phyloP scores from a whole-genome alignment of 1,140 invertebrate species.

The Ylistrum balloti region DNA sequence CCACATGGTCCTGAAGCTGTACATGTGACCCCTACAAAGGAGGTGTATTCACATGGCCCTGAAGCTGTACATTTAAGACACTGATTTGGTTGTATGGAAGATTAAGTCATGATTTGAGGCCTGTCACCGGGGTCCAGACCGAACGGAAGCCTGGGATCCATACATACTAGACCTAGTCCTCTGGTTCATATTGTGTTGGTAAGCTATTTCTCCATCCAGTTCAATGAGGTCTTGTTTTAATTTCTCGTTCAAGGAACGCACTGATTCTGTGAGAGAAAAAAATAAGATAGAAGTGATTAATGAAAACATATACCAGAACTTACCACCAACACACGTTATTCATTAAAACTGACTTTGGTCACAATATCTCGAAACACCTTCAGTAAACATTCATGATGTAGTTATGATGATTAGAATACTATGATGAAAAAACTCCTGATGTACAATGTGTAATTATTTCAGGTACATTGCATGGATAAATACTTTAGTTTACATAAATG shows the following conservation, averaged over 20 bases:
- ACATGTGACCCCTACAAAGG: background rate
- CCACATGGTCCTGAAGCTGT: background rate
- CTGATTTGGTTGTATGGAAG: background rate
- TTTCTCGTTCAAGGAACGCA: slow-evolving; percentile 67
- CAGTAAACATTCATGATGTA: too few relatives aligned
- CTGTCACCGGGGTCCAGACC: slow-evolving; percentile 58
- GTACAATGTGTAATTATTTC: too few relatives aligned
- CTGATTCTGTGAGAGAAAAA: slow-evolving; percentile 61
- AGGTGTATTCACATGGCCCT: background rate
- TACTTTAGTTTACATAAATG: too few relatives aligned
- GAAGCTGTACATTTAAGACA: background rate
- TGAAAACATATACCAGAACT: too few relatives aligned
- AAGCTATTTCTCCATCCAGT: slow-evolving; percentile 67
- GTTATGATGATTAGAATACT: too few relatives aligned
- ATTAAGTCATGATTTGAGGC: background rate
- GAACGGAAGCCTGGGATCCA: slow-evolving; percentile 59
- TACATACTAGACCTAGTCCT: slow-evolving; percentile 51
- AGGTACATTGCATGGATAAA: too few relatives aligned
- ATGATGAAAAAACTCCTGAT: too few relatives aligned
- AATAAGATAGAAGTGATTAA: too few relatives aligned
- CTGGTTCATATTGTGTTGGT: slow-evolving; percentile 62
- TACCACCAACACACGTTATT: too few relatives aligned
- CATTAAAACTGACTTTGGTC: too few relatives aligned
- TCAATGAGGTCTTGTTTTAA: slow-evolving; percentile 66
- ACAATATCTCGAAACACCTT: too few relatives aligned